Percentiles rank a stretch among this genome's conserved stretches.
Conservation (phyloP, 2,888 invertebrate species). For the Acleris holmiana region DNA sequence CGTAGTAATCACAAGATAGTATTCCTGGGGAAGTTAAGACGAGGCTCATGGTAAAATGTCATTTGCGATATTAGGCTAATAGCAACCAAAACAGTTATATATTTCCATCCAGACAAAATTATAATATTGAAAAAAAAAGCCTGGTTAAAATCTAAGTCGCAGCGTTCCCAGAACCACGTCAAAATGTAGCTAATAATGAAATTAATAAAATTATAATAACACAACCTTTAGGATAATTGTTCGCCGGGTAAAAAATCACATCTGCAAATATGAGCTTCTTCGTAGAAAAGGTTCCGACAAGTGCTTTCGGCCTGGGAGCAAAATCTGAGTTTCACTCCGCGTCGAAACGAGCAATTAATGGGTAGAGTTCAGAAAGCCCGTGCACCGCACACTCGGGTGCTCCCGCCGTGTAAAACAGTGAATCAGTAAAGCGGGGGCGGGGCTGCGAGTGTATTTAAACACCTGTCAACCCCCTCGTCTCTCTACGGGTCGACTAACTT, state of each 20-base stretch:
- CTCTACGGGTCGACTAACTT: slow-evolving; percentile 72
- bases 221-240: too few relatives aligned
- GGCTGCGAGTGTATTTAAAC: slow-evolving; percentile 71
- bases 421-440: slow-evolving; percentile 56
- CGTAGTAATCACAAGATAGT: slow-evolving; percentile 14
- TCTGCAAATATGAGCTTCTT: not conserved
- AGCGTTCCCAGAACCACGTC: too few relatives aligned
- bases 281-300: slow-evolving; percentile 31
- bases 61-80: slow-evolving; percentile 56
- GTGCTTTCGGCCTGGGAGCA: slow-evolving; percentile 22
- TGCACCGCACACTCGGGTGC: slow-evolving; percentile 60
- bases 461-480: slow-evolving; percentile 73
- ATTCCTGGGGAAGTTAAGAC: slow-evolving; percentile 7
- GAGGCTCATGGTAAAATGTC: slow-evolving; percentile 51
- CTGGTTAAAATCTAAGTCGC: too few relatives aligned
- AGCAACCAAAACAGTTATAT: too few relatives aligned
- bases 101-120: too few relatives aligned
- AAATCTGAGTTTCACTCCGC: slow-evolving; percentile 35
- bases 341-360: slow-evolving; percentile 55
- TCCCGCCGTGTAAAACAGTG: slow-evolving; percentile 61
- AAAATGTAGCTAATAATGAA: too few relatives aligned
- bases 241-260: too few relatives aligned
- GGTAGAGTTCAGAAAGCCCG: slow-evolving; percentile 57
- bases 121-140: too few relatives aligned
- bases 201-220: too few relatives aligned